Percentiles rank a stretch among this genome's conserved stretches.
These are phyloP conservation scores for Saccopteryx leptura DNA, from an alignment of 2,113 vertebrate species.

Conservation along the genomic window DNA sequence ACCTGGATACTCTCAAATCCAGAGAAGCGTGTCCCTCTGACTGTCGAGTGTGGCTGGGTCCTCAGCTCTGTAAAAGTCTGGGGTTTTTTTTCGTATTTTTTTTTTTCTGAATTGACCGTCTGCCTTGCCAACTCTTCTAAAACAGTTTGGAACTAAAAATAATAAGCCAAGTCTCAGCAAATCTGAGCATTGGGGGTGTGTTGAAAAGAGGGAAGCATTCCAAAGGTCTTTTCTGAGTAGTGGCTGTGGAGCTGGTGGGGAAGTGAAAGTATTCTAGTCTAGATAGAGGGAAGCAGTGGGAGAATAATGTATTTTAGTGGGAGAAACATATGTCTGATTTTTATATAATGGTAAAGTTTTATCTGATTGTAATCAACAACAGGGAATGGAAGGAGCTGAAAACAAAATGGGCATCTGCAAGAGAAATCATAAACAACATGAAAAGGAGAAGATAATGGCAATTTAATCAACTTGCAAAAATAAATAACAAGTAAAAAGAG, in stretches of 20 bases:
- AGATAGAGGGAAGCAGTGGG: not conserved
- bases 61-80: not conserved
- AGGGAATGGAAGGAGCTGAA: conserved; percentile 14
- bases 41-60: not conserved
- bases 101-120: conserved; percentile 48
- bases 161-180: conserved; percentile 56
- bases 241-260: not conserved
- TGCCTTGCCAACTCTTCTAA: conserved; percentile 56
- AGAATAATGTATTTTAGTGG: not conserved
- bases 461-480: conserved; percentile 43
- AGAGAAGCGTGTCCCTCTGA: not conserved
- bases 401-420: not conserved
- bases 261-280: not conserved
- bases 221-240: conserved; percentile 17
- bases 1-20: not conserved
- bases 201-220: conserved; percentile 46
- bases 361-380: conserved; percentile 6
- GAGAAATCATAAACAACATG: not conserved
- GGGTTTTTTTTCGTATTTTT: not conserved
- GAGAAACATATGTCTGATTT: conserved; percentile 53
- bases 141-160: conserved; percentile 62
- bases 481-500: not conserved
- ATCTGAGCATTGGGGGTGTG: not conserved
- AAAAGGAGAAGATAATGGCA: not conserved
- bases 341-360: conserved; percentile 7